phyloP scores from a whole-genome alignment of 2,797 vertebrate genomes.

The Pseudomugil gertrudae region DNA sequence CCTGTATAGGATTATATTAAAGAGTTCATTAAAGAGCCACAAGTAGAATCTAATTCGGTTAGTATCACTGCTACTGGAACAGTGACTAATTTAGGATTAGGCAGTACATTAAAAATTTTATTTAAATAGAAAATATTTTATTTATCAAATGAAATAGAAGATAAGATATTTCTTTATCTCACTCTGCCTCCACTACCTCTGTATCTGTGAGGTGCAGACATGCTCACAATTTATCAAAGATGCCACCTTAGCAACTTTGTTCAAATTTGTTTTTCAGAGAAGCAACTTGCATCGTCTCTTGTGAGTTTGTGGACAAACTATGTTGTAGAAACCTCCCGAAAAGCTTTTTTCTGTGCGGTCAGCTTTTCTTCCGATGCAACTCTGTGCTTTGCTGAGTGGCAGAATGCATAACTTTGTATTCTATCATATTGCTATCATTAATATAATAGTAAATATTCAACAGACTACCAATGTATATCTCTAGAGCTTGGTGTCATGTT shows the following conservation, averaged over 20 bases:
- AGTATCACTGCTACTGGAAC: not conserved
- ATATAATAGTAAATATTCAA: not conserved
- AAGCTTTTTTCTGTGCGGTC: too few species aligned
- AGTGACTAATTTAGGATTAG: not conserved
- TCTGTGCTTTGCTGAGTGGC: not conserved
- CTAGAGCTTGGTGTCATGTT: not conserved
- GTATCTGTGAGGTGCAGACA: constrained; percentile 3
- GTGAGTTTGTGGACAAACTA: not conserved
- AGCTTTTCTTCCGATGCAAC: not conserved
- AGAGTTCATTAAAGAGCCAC: not conserved
- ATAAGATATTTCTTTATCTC: not conserved
- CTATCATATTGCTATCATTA: not conserved
- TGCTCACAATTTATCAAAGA: not conserved
- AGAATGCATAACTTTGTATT: constrained; percentile 1
- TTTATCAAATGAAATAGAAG: not conserved
- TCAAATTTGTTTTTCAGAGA: not conserved
- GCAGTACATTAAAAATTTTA: not conserved
- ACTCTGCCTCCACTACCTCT: not conserved
- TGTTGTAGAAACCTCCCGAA: too few species aligned
- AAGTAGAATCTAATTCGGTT: not conserved
- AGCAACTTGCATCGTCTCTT: not conserved
- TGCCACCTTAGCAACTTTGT: not conserved
- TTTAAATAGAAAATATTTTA: not conserved
- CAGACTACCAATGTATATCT: not conserved
- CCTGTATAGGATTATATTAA: not conserved